Evolutionary conservation across 2,113 vertebrate genomes (phyloP).

Genomic region (Albula goreensis): DNA sequence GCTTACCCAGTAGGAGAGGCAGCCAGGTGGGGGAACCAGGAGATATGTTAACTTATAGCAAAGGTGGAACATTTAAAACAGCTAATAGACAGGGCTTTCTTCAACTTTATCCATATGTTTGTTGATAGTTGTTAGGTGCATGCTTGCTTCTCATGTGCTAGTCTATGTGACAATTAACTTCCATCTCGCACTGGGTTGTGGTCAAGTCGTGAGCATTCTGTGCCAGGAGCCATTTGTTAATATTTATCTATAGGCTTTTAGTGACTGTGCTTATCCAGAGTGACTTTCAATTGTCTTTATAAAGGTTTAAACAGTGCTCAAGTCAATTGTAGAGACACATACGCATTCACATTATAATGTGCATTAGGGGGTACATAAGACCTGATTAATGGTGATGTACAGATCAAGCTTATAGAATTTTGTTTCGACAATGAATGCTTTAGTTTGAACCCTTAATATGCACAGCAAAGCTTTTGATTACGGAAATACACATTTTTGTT

Average conservation of each 20-base stretch:
- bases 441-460: background rate
- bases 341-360: background rate
- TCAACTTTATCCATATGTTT: background rate
- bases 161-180: background rate
- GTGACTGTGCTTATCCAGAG: background rate
- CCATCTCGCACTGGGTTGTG: background rate
- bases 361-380: background rate
- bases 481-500: background rate
- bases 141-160: background rate
- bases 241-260: no score
- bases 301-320: background rate
- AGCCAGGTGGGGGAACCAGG: background rate
- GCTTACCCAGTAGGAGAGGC: background rate
- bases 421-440: background rate
- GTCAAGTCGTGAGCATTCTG: background rate
- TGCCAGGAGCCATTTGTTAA: no score
- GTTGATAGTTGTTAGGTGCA: background rate
- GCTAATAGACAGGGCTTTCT: constrained; percentile 6
- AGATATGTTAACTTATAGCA: background rate
- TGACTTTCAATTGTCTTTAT: background rate
- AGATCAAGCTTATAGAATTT: background rate
- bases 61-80: background rate
- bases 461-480: background rate
- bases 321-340: background rate
- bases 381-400: background rate